Percentiles rank a stretch among this genome's conserved stretches.
Conservation (phyloP, 2,113 vertebrate species). For the Eira barbara region DNA sequence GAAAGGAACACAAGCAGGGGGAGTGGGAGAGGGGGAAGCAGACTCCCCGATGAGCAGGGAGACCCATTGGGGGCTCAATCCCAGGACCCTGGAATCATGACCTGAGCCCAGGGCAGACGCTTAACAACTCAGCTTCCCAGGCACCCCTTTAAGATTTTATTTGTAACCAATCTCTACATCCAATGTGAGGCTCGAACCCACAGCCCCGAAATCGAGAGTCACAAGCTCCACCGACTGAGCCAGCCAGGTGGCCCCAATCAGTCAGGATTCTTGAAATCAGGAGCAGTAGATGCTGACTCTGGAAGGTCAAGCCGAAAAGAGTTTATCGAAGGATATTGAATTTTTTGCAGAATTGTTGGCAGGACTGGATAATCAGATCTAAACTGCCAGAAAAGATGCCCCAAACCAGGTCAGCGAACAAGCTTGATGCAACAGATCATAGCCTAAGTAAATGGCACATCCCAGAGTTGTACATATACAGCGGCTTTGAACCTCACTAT, state of each 20-base stretch:
- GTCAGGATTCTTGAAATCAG: not conserved
- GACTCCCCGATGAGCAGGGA: too few relatives aligned
- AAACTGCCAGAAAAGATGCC: not conserved
- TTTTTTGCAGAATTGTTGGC: not conserved
- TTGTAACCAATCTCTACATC: not conserved
- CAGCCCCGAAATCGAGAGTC: not conserved
- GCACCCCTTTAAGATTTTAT: not conserved
- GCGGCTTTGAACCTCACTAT: not conserved
- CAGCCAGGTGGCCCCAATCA: not conserved
- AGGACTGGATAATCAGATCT: not conserved
- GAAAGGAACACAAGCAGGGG: too few relatives aligned
- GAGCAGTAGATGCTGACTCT: not conserved
- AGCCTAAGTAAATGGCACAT: not conserved
- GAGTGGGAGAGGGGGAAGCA: too few relatives aligned
- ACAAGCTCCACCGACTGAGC: not conserved
- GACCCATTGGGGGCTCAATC: not conserved
- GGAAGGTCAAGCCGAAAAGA: not conserved
- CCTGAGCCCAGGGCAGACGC: not conserved
- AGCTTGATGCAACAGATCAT: not conserved
- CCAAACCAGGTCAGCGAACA: not conserved
- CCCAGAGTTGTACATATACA: not conserved
- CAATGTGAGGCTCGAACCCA: not conserved
- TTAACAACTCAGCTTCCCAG: not conserved
- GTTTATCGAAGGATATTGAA: not conserved
- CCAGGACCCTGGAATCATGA: not conserved